phyloP scores from a whole-genome alignment of 2,797 vertebrate species.

The Cyprinodon diabolis region DNA sequence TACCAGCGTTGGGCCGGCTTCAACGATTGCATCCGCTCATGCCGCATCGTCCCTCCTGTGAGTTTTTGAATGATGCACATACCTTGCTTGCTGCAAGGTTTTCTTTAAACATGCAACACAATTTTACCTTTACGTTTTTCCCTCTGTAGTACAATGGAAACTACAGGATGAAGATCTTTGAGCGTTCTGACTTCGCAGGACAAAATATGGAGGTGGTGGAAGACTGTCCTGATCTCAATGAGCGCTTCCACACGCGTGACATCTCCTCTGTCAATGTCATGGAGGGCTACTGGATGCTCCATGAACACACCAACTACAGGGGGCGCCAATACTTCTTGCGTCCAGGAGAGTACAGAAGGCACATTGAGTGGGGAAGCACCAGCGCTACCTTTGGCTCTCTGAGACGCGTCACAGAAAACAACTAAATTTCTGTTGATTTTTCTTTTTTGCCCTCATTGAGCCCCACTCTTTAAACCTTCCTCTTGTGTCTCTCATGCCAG shows the following conservation, averaged over 20 bases:
- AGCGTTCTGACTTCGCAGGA: slow-evolving; percentile 80
- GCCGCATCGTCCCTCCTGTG: slow-evolving; percentile 82
- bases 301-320: slow-evolving; percentile 83
- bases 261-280: slow-evolving; percentile 82
- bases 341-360: slow-evolving; percentile 83
- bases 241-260: slow-evolving; percentile 81
- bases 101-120: slow-evolving; percentile 26
- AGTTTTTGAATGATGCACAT: slow-evolving; percentile 54
- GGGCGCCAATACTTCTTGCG: slow-evolving; percentile 84
- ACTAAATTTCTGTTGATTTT: slow-evolving; percentile 55
- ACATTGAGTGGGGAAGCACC: slow-evolving; percentile 80
- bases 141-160: slow-evolving; percentile 74
- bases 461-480: slow-evolving; percentile 26
- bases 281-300: slow-evolving; percentile 86
- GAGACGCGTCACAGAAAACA: slow-evolving; percentile 77
- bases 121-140: slow-evolving; percentile 1
- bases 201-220: slow-evolving; percentile 82
- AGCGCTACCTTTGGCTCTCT: slow-evolving; percentile 79
- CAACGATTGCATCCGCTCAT: slow-evolving; percentile 85
- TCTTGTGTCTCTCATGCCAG: slow-evolving; percentile 27
- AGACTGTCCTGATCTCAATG: slow-evolving; percentile 81
- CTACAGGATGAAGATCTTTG: slow-evolving; percentile 84
- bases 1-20: slow-evolving; percentile 83
- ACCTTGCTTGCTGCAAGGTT: slow-evolving; percentile 7
- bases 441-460: slow-evolving; percentile 32